Base-by-base conservation (phyloP, 2,888 invertebrate species). In the Torymus aiolomorphi region DNA sequence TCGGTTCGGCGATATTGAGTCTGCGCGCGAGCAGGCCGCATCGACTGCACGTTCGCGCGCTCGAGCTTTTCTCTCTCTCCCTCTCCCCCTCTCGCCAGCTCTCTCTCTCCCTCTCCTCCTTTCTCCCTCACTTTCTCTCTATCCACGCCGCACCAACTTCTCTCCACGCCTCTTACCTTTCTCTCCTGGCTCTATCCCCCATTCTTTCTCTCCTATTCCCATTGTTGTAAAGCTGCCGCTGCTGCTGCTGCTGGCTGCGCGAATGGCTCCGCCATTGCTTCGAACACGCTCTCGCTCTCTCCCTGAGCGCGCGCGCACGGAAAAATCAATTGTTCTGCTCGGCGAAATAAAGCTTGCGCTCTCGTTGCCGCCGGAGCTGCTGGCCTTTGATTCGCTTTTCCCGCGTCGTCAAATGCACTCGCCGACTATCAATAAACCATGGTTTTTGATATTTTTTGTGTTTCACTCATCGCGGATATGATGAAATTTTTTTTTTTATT, bases 1-100 rank as follows among this genome's bases (percentile, higher is more conserved):
- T 90, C 85, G 88, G 88, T 89, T 89, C 87, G 89, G 88, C 84
- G 88, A 88, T 90, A 90, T 90, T 89, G 90, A 90, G 90, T 90
- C 89, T 90, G 90, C 90, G 90, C 88, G 86, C 83, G 85, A 24
- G 31, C 42, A 10, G 18, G 12, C 78, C 74, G 42, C 66, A 71
- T 67, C 77, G 80, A 76, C 62, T 73, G 78, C 75, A 65, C 63
- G n/a, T 57, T 69, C 67, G 16, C 62, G 18, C 61, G n/a, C 54
- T 52, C 56, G 8, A 51, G 20, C 52, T 10, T 14, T 51, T 52
- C 75, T n/a, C n/a, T 49, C 59, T 52, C 52, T 72, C 72, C 20
- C 65, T 62, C 57, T 66, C 24, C 51, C 31, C 24, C 66, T 2
- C 63, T 31, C 24, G 14, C 0, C 52, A 18, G 24, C n/a, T 24